These are phyloP conservation scores for Carapus acus DNA, from an alignment of 2,797 vertebrate genomes.

Conservation along the genomic window DNA sequence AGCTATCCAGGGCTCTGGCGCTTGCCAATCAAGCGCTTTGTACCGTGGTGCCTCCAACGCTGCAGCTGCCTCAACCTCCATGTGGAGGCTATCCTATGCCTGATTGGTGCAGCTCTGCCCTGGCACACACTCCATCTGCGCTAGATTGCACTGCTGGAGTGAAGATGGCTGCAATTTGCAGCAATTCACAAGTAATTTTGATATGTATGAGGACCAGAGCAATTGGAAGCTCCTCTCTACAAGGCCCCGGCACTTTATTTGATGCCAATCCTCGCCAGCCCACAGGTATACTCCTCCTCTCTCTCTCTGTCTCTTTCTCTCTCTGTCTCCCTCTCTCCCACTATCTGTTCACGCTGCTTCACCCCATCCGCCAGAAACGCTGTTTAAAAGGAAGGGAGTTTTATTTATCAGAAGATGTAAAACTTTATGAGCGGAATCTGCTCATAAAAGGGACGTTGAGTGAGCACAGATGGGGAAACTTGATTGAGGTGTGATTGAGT, in stretches of 20 bases:
- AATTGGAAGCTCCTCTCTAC: conserved; percentile 45
- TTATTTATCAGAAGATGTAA: conserved; percentile 36
- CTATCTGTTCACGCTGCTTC: conserved; percentile 18
- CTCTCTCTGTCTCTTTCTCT: no score
- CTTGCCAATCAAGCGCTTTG: conserved; percentile 54
- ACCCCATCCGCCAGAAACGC: conserved; percentile 6
- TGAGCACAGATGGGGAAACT: conserved; percentile 43
- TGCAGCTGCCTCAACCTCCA: conserved; percentile 33
- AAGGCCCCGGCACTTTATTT: conserved; percentile 53
- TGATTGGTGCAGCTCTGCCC: conserved; percentile 55
- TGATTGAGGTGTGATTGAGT: conserved; percentile 44
- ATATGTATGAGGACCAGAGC: conserved; percentile 62
- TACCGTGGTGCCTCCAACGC: conserved; percentile 40
- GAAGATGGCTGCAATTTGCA: conserved; percentile 67
- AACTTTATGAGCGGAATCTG: conserved; percentile 41
- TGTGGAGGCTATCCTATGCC: conserved; percentile 39
- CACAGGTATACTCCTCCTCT: conserved; percentile 39
- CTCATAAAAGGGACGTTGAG: conserved; percentile 40
- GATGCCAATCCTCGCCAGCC: conserved; percentile 49
- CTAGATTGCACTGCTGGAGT: conserved; percentile 60
- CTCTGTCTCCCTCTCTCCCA: no score
- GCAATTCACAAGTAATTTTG: conserved; percentile 63
- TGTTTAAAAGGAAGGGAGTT: conserved; percentile 30
- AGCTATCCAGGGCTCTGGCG: conserved; percentile 46
- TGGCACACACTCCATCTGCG: conserved; percentile 60